phyloP scores from a whole-genome alignment of 2,113 vertebrate genomes.

The Caranx ignobilis region DNA sequence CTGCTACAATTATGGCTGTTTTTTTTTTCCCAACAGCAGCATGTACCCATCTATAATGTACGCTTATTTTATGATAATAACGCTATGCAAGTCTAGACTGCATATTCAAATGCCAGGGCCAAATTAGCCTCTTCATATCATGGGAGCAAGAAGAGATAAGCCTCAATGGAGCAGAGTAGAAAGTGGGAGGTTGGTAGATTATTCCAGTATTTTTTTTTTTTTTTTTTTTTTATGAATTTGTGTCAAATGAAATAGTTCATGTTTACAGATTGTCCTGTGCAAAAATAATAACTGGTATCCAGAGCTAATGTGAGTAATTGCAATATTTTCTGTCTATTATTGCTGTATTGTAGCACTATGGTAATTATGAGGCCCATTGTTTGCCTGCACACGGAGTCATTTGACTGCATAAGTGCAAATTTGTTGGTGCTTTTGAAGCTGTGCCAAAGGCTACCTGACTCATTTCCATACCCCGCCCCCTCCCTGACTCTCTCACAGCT shows the following conservation, averaged over 20 bases:
- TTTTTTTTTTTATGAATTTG: conserved; percentile 41
- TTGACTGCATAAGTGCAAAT: conserved; percentile 33
- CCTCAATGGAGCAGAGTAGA: conserved; percentile 1
- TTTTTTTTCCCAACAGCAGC: not conserved
- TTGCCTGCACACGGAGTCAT: conserved; percentile 20
- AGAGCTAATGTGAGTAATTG: conserved; percentile 40
- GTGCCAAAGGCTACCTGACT: conserved; percentile 32
- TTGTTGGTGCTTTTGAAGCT: conserved; percentile 26
- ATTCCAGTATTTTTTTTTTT: not conserved
- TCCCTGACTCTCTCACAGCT: not conserved
- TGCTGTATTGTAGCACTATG: conserved; percentile 4
- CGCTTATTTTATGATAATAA: conserved; percentile 38
- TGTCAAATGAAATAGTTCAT: conserved; percentile 23
- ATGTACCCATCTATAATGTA: conserved; percentile 2
- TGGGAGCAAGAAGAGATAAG: conserved; percentile 12
- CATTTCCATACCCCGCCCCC: conserved; percentile 37
- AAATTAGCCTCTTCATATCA: conserved; percentile 22
- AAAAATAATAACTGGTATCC: conserved; percentile 9
- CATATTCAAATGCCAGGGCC: conserved; percentile 10
- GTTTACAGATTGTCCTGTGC: not conserved
- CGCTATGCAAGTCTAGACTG: not conserved
- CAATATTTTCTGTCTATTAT: conserved; percentile 42
- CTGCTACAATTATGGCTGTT: not conserved
- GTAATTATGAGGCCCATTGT: conserved; percentile 55
- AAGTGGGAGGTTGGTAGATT: conserved; percentile 25